Evolutionary conservation across 2,797 vertebrate genomes (phyloP).

Genomic region (Lacerta bilineata): DNA sequence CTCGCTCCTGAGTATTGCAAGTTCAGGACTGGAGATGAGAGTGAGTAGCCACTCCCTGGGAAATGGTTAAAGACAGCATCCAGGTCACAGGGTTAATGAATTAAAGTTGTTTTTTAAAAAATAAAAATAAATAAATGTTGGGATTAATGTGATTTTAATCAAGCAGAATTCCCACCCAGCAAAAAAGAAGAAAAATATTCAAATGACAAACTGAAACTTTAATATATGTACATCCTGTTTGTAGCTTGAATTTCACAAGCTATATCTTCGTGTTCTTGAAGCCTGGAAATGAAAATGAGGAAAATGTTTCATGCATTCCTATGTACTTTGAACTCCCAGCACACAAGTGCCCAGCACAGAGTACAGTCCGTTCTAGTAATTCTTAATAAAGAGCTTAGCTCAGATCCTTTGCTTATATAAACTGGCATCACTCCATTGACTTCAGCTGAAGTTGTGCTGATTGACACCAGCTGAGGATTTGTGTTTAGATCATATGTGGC

Average conservation of each 20-base stretch:
- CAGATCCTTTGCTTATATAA: conserved; percentile 42
- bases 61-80: neutral
- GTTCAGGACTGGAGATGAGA: neutral
- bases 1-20: neutral
- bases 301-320: conserved; percentile 54
- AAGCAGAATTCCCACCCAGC: conserved; percentile 5
- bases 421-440: conserved; percentile 24
- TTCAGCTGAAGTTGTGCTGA: conserved; percentile 29
- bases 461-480: conserved; percentile 35
- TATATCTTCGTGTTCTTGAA: conserved; percentile 21
- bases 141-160: neutral
- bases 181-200: neutral
- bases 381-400: conserved; percentile 61
- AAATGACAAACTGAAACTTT: neutral
- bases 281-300: conserved; percentile 39
- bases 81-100: neutral
- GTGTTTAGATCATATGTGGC: conserved; percentile 38
- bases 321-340: conserved; percentile 44
- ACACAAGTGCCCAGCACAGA: neutral
- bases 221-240: neutral
- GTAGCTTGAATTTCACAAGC: conserved; percentile 22
- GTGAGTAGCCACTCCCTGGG: neutral
- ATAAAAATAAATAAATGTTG: neutral
- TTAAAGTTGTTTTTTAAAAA: neutral
- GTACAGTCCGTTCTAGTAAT: conserved; percentile 50